Evolutionary conservation across 2,797 vertebrate species (phyloP), one percentile per base, ranked within the genome.

Genomic region (Hippoglossus hippoglossus): DNA sequence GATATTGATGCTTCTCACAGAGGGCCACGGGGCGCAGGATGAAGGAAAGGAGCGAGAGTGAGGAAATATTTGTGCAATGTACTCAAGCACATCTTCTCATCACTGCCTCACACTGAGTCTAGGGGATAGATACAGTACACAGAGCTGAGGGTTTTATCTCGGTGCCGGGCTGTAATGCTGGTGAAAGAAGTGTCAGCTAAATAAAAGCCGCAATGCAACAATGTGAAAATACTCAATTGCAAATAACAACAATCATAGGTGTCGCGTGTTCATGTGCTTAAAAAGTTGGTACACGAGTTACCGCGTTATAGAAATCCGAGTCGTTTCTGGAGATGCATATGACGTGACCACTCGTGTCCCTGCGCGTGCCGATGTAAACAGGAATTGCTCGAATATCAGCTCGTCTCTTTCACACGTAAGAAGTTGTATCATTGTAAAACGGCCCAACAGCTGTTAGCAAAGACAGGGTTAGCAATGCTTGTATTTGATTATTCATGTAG

Each of bases 1-100:
- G 80, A 83, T 89, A 84, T 86, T 91, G 92, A 93, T 89, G 90
- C 90, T 86, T 91, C 86, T 89, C 80, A 84, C 87, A 57, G 54
- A 84, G 84, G 81, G 78, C 87, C 83, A 75, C 79, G 44, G 85
- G 84, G 85, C 47, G 47, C 63, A 50, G 77, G 75, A 81, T 86
- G 82, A 80, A 84, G 80, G 63, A 66, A 28, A 80, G 62, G 60
- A 82, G 66, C 3, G 53, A 73, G 76, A 72, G 73, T 66, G 85
- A 76, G 73, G 80, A 83, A 86, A 86, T 83, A 77, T 86, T 83
- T 81, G 79, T 60, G 78, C 51, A 62, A 79, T 64, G 71, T 46
- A 77, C 77, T 77, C 82, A 56, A 64, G 83, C 78, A 75, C 64
- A 71, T 83, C 84, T 58, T 81, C 79, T 89, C 77, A 80, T 84